These are phyloP conservation scores for Petrolisthes cinctipes DNA, from an alignment of 2,888 invertebrate species.

Conservation along the genomic window DNA sequence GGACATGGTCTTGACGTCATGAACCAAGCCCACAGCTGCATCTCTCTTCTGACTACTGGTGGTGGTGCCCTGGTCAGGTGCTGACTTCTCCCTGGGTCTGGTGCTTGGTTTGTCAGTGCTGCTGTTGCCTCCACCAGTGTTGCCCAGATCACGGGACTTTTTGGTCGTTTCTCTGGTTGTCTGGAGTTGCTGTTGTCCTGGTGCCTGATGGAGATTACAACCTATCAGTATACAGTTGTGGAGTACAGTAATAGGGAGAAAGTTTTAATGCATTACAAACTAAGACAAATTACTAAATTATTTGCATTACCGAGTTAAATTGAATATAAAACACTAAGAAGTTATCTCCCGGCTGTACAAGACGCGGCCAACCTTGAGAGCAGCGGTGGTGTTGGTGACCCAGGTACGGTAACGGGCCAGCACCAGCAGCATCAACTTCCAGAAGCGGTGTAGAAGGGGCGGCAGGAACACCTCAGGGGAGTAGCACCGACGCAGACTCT, in stretches of 20 bases:
- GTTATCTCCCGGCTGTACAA: too few relatives aligned
- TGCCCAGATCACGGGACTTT: background rate
- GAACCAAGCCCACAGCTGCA: conserved; percentile 40
- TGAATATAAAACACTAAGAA: too few relatives aligned
- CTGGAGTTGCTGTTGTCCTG: background rate
- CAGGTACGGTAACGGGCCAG: conserved; percentile 84
- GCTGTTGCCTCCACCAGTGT: background rate
- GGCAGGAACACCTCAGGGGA: conserved; percentile 82
- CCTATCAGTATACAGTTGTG: too few relatives aligned
- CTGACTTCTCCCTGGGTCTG: background rate
- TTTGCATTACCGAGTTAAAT: too few relatives aligned
- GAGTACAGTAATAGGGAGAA: too few relatives aligned
- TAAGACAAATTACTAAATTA: too few relatives aligned
- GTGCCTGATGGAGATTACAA: background rate
- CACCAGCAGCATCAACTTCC: conserved; percentile 88
- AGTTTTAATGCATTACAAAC: too few relatives aligned
- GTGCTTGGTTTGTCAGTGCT: background rate
- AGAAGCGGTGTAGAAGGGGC: conserved; percentile 82
- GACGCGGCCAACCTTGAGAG: conserved; percentile 13
- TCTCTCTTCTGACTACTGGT: conserved; percentile 17
- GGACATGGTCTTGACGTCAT: conserved; percentile 31
- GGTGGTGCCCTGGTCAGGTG: background rate
- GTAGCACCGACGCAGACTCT: conserved; percentile 79
- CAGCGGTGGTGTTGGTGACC: conserved; percentile 68
- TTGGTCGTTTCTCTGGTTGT: background rate